Evolutionary conservation across 2,113 vertebrate genomes (phyloP).

Genomic region (Anolis carolinensis): DNA sequence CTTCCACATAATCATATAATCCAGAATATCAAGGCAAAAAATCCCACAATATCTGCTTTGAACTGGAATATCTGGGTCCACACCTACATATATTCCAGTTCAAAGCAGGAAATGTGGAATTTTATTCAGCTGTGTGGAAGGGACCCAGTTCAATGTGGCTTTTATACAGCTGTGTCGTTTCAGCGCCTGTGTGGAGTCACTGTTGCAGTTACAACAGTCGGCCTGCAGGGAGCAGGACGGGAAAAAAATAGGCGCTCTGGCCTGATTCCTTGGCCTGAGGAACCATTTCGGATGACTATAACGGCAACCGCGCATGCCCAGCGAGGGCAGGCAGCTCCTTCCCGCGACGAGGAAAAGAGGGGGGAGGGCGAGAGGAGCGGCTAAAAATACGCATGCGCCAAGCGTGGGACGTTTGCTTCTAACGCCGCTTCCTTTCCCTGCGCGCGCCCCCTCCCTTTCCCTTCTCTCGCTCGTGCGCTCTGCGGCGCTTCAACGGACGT

Average conservation of each 20-base stretch:
- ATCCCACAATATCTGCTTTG: no score
- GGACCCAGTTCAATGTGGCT: no score
- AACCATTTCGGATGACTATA: not conserved
- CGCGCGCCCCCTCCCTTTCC: not conserved
- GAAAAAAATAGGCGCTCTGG: not conserved
- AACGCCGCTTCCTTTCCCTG: not conserved
- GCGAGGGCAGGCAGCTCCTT: fast-evolving
- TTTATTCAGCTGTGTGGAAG: no score
- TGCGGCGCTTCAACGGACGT: slow-evolving; percentile 34
- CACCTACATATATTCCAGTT: no score
- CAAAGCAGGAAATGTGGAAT: no score
- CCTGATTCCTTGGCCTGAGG: no score
- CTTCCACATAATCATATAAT: no score
- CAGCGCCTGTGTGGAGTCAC: no score
- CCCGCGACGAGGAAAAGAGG: no score
- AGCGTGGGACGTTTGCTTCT: not conserved
- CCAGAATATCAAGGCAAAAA: no score
- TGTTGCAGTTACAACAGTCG: not conserved
- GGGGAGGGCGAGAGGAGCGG: not conserved
- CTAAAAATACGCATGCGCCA: not conserved
- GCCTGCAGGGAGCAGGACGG: not conserved
- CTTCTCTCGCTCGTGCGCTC: not conserved
- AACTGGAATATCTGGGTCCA: no score
- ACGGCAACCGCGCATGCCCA: not conserved
- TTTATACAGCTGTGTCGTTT: no score